Conservation (phyloP, 1,140 invertebrate species). For the Battus philenor region DNA sequence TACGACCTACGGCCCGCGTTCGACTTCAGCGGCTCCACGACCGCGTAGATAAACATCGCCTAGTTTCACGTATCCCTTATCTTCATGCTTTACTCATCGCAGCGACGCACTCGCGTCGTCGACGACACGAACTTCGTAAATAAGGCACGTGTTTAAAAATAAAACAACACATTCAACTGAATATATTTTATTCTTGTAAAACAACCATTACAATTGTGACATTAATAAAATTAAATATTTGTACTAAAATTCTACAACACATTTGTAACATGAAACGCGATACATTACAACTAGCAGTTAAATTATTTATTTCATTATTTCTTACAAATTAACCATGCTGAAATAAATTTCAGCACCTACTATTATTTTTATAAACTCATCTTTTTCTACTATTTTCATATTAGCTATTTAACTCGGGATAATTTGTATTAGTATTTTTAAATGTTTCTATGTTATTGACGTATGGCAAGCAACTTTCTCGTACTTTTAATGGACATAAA, state of each 20-base stretch:
- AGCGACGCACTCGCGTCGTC: background rate
- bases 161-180: slow-evolving; percentile 43
- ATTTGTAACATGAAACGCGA: slow-evolving; percentile 6
- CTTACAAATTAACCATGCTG: no score
- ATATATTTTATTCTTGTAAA: slow-evolving; percentile 45
- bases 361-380: no score
- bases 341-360: no score
- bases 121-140: background rate
- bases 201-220: slow-evolving; percentile 31
- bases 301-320: no score
- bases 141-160: slow-evolving; percentile 25
- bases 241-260: slow-evolving; percentile 34
- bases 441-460: no score
- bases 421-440: no score
- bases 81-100: slow-evolving; percentile 39
- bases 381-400: no score
- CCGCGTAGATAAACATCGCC: slow-evolving; percentile 32
- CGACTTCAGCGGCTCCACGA: slow-evolving; percentile 42
- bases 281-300: no score
- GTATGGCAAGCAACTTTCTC: no score
- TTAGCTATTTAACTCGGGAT: no score
- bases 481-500: no score
- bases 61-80: slow-evolving; percentile 37
- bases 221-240: slow-evolving; percentile 36
- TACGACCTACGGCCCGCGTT: slow-evolving; percentile 45